Percentiles rank a stretch among this genome's conserved stretches.
These are phyloP conservation scores for Aethina tumida DNA, from an alignment of 1,140 invertebrate genomes.

Conservation along the genomic window DNA sequence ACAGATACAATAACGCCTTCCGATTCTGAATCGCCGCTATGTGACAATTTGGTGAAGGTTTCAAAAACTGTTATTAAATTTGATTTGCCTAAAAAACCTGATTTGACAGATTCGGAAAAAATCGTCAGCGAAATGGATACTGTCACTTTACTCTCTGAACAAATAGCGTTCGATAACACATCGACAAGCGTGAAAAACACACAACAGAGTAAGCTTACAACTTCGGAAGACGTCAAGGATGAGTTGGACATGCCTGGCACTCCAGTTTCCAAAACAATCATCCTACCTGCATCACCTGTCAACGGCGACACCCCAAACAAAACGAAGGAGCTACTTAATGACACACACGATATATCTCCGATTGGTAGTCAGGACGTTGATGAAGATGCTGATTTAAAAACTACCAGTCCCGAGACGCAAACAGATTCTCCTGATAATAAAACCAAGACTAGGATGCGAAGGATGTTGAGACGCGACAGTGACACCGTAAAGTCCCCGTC, in stretches of 20 bases:
- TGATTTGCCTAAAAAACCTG: conserved; percentile 16
- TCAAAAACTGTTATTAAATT: conserved; percentile 7
- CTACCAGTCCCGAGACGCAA: conserved; percentile 18
- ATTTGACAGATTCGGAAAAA: conserved; percentile 16
- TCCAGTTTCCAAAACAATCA: conserved; percentile 6
- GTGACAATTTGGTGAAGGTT: too few relatives aligned
- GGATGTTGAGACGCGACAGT: conserved; percentile 2
- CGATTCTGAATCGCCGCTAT: too few relatives aligned
- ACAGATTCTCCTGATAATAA: background rate
- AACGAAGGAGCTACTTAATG: conserved; percentile 42
- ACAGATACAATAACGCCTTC: too few relatives aligned
- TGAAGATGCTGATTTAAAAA: conserved; percentile 32
- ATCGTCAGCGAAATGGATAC: conserved; percentile 19
- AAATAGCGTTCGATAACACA: background rate
- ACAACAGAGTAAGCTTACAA: conserved; percentile 1
- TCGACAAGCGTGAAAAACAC: background rate
- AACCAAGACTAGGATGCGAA: background rate
- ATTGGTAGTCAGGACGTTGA: conserved; percentile 28
- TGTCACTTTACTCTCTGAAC: conserved; percentile 8
- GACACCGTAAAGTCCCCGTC: conserved; percentile 13
- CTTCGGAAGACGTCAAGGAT: background rate
- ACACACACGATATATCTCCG: conserved; percentile 45
- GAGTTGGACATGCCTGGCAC: conserved; percentile 8
- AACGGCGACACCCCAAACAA: conserved; percentile 36
- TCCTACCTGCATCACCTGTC: conserved; percentile 29